Base-by-base conservation (phyloP, 2,113 vertebrate genomes). In the Pangasianodon hypophthalmus region DNA sequence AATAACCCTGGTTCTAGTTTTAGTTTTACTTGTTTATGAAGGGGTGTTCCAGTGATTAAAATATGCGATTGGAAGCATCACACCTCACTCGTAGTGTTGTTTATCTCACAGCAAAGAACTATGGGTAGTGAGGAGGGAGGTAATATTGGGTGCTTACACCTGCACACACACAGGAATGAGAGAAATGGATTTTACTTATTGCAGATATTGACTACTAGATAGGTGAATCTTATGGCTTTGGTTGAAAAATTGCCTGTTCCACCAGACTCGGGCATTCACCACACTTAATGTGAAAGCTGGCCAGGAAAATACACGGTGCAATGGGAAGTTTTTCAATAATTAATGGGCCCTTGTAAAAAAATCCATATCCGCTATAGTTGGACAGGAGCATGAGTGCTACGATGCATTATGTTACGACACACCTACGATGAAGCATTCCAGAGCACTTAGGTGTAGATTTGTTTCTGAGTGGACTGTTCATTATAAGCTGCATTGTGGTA, bases 271-370 rank as follows among this genome's bases (percentile, higher is more conserved):
- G 41, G 37, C 7, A 2, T 77, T 71, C 41, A 64, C 69, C 46
- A 62, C 89, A n/a, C 46, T 85, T 90, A 89, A 89, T 73, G 32
- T 24, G 85, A 88, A 62, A 88, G 19, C 73, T 11, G 32, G 54
- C 52, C 62, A 86, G 82, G 87, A 90, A 85, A 90, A 83, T 56
- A 37, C 75, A 88, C 86, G 84, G 56, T 62, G 67, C 88, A 69
- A 60, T 75, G 86, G 85, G 90, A 89, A 83, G 88, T 85, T 89
- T 85, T 62, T 92, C 48, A 92, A 91, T 91, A 89, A 92, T 92
- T 84, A 89, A 92, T 89, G 86, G 56, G 13, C 81, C 77, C 83
- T 88, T 67, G 37, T 77, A 81, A 86, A 90, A 81, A 87, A 88
- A 88, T 91, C 90, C 82, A 92, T 92, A 85, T 88, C 73, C 37